Evolutionary conservation across 2,888 invertebrate species (phyloP), one percentile per base, ranked within the genome.

Genomic region (Ypsolopha scabrella): DNA sequence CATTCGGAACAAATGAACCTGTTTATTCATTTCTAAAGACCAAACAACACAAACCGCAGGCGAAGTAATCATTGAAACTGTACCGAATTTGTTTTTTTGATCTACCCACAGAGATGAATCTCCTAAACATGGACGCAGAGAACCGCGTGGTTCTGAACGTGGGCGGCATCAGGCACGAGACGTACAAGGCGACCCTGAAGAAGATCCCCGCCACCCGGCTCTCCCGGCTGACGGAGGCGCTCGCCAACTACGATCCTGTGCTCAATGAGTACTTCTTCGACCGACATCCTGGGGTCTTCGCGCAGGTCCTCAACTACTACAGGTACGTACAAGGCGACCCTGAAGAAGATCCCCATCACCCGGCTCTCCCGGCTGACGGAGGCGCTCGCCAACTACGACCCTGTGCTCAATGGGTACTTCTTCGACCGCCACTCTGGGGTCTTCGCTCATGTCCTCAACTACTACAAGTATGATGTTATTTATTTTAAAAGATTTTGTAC

Each of bases 261-360:
- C 91, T 99, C 68, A 99, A 99, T 86, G 99, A 99, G 88, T 99
- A 98, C 89, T 99, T 99, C 91, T 99, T 99, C 88, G 99, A 98
- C 86, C 88, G 97, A 63, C 98, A 98, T 87, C 98, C 98, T 37
- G 98, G 97, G 51, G 98, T 90, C 62, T 98, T 98, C 83, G 97
- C 97, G 53, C 98, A 98, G 88, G 95, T 96, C 67, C 91, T 96
- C 69, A 99, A 99, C 83, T 99, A 99, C 82, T 99, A 99, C 88
- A 93, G 95, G 90, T 92, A 67, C 96, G 54, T 96, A 96, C 87
- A 96, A 96, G 86, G 95, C 96, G 58, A 98, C 98, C 57, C 87
- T 98, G 69, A 97, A 97, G 88, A 98, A 98, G 89, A 98, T 98
- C 72, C 98, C 98, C 39, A 98, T 98, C 68, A 98, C 98, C 51